Base-by-base conservation (phyloP, 1,140 invertebrate genomes). In the Zaprionus camerounensis region DNA sequence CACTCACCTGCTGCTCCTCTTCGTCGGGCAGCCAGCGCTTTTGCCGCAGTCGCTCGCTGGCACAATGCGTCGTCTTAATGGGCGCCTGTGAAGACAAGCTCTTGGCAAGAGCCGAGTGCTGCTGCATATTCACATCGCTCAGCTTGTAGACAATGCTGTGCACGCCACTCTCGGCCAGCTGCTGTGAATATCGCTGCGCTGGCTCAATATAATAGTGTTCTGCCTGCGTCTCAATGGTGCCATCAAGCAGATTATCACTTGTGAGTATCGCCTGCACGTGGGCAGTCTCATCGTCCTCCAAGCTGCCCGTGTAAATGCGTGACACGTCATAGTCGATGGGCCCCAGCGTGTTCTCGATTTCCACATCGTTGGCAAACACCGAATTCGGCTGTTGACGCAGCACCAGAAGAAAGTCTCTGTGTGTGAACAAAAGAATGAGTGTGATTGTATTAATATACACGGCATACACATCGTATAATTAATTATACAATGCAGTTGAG, bases 171-270 rank as follows among this genome's bases (percentile, higher is more conserved):
- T 93, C 93, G 9, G 93, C 93, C 79, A 94, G 92, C 46, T 94
- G 93, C 73, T 94, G 92, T 69, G 94, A 94, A 93, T 98, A 98
- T 81, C 96, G 94, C 67, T 94, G 94, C 28, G 97, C 94, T 17
- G 97, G 97, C 93, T 99, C 98, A 59, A 99, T 95, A 92, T 98
- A 98, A 93, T 96, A 97, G 68, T 97, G 96, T 76, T 97, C 96
- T 51, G 94, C 92, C 17, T 94, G 93, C 1, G 97, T 97, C 73
- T 95, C 94, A 69, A 99, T 96, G 24, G 96, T 96, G 17, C 97
- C 98, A 92, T 99, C 98, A 91, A 99, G 97, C 24, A 98, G 94
- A 66, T 98, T 98, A 59, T 98, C 96, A 55, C 94, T 94, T 64
- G 97, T 98, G 55, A 99, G 94, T 69, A 98, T 93, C 24, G 97